phyloP scores from a whole-genome alignment of 2,888 invertebrate genomes.

The Nematopogon swammerdamellus region DNA sequence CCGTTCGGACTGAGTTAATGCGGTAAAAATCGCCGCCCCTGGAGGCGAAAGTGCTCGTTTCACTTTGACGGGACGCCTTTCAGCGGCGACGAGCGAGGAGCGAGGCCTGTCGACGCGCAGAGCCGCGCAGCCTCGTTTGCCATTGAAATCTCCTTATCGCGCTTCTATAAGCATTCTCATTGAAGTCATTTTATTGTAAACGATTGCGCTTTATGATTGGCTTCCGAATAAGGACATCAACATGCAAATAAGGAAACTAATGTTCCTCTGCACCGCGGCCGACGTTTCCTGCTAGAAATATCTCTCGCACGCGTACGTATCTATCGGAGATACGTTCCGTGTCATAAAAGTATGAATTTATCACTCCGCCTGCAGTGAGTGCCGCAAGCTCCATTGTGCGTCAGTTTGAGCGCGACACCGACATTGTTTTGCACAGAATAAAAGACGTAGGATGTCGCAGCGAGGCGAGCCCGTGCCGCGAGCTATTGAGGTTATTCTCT shows the following conservation, averaged over 20 bases:
- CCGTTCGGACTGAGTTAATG: conserved; percentile 14
- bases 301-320: not conserved
- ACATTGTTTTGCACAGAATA: not conserved
- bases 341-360: not conserved
- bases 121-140: not conserved
- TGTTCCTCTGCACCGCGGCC: not conserved
- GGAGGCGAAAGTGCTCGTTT: conserved; percentile 5
- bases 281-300: not conserved
- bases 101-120: not conserved
- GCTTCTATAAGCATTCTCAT: not conserved
- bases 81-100: not conserved
- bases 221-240: not conserved
- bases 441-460: not conserved
- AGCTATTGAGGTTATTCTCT: not conserved
- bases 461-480: not conserved
- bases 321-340: no score
- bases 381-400: not conserved
- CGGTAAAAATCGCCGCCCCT: conserved; percentile 1
- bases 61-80: not conserved
- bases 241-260: not conserved
- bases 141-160: not conserved
- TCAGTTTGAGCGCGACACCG: not conserved
- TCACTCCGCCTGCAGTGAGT: not conserved
- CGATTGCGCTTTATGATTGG: not conserved
- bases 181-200: not conserved